Evolutionary conservation across 1,140 invertebrate genomes (phyloP).

Genomic region (Sarcophaga bullata): DNA sequence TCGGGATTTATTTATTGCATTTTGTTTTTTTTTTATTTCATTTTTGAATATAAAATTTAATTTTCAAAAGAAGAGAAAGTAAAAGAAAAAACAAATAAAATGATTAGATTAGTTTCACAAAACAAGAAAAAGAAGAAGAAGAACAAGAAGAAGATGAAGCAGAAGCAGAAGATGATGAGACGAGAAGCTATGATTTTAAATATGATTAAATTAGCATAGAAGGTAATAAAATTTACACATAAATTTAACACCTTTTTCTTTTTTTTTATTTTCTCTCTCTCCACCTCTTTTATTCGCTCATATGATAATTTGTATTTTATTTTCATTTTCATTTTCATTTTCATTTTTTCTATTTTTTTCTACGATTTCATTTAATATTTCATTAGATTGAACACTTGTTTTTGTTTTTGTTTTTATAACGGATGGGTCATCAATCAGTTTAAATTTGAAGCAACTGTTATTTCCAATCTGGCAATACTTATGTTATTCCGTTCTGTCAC

Average conservation of each 20-base stretch:
- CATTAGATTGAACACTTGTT: background rate
- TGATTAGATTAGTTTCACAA: background rate
- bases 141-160: too few species aligned
- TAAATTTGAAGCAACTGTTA: too few species aligned
- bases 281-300: background rate
- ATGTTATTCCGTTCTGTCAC: too few species aligned
- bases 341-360: too few species aligned
- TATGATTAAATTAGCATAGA: constrained; percentile 14
- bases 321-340: constrained; percentile 22
- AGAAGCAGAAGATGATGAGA: too few species aligned
- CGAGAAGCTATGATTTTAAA: too few species aligned
- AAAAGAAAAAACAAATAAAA: background rate
- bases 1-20: background rate
- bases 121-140: too few species aligned
- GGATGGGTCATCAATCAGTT: too few species aligned
- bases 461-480: too few species aligned
- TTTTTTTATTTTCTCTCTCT: too few species aligned
- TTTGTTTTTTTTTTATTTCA: too few species aligned
- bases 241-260: background rate
- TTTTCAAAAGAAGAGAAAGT: background rate
- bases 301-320: background rate
- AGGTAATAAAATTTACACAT: constrained; percentile 1
- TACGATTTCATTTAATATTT: background rate
- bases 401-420: background rate
- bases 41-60: constrained; percentile 19